Evolutionary conservation across 1,140 invertebrate genomes (phyloP).

Genomic region (Euura saliciscinereae): DNA sequence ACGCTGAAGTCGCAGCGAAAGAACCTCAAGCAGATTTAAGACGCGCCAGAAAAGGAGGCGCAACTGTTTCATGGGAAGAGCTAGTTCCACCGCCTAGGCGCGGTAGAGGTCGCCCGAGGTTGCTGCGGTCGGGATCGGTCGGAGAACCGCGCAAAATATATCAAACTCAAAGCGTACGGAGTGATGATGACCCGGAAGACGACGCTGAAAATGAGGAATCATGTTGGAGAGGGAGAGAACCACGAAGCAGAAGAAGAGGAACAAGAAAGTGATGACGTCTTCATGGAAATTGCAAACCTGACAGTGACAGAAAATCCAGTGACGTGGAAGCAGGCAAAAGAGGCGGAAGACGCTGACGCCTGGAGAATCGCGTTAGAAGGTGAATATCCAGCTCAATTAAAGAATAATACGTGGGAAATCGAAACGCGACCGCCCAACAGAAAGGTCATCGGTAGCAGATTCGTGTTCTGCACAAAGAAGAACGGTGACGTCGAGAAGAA

Average conservation of each 20-base stretch:
- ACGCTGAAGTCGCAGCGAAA: not conserved
- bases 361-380: constrained; percentile 42
- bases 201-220: not conserved
- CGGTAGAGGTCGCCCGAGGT: constrained; percentile 8
- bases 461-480: constrained; percentile 15
- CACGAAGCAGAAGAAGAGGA: not conserved
- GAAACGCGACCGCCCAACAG: constrained; percentile 34
- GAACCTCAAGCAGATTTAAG: not conserved
- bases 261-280: constrained; percentile 6
- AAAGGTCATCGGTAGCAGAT: constrained; percentile 35
- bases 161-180: not conserved
- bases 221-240: not conserved
- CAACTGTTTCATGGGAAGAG: not conserved
- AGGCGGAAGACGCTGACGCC: constrained; percentile 32
- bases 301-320: constrained; percentile 34
- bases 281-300: constrained; percentile 8
- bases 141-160: constrained; percentile 9
- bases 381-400: constrained; percentile 41
- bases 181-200: constrained; percentile 10
- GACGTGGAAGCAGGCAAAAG: constrained; percentile 44
- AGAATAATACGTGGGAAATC: constrained; percentile 46
- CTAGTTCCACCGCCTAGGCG: not conserved
- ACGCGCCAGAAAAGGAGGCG: not conserved
- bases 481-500: constrained; percentile 12
- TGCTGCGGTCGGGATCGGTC: not conserved